Conservation (phyloP, 2,113 vertebrate genomes). For the Microcebus jonahi region DNA sequence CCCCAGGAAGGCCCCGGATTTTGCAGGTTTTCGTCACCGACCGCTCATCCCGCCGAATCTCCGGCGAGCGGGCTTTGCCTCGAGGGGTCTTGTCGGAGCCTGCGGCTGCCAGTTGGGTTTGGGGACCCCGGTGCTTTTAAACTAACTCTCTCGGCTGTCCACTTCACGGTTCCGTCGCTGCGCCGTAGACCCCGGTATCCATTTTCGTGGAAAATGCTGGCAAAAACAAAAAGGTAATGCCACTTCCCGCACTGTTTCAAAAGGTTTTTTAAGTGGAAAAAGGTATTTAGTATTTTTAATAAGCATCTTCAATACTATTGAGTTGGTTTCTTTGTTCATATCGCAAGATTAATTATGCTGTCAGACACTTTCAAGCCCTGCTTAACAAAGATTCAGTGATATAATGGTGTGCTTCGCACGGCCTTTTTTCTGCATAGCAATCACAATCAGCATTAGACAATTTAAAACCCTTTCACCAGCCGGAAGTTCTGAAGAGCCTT, state of each 20-base stretch:
- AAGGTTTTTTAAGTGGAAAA: slow-evolving; percentile 93
- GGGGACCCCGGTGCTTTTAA: slow-evolving; percentile 62
- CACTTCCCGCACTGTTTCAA: slow-evolving; percentile 90
- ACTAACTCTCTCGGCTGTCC: slow-evolving; percentile 89
- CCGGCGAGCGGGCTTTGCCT: slow-evolving; percentile 23
- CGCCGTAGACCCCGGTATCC: slow-evolving; percentile 86
- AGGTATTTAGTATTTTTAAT: slow-evolving; percentile 99
- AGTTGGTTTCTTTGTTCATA: slow-evolving; percentile 99
- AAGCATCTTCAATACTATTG: slow-evolving; percentile 99
- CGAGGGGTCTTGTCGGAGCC: slow-evolving; percentile 29
- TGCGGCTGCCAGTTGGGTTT: slow-evolving; percentile 51
- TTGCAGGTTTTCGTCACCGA: slow-evolving; percentile 12
- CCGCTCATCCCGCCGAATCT: slow-evolving; percentile 21
- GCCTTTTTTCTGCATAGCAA: slow-evolving; percentile 95
- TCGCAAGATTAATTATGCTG: slow-evolving; percentile 99
- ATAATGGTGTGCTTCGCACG: slow-evolving; percentile 96
- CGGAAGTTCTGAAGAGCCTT: slow-evolving; percentile 94
- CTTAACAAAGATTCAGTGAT: slow-evolving; percentile 99
- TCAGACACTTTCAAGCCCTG: slow-evolving; percentile 99
- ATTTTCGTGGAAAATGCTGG: slow-evolving; percentile 88
- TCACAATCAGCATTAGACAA: slow-evolving; percentile 98
- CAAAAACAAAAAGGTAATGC: slow-evolving; percentile 91
- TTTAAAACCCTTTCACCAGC: slow-evolving; percentile 96
- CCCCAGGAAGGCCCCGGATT: not conserved
- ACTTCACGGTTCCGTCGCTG: slow-evolving; percentile 89